Evolutionary conservation across 2,113 vertebrate genomes (phyloP), one percentile per base, ranked within the genome.

Genomic region (Limanda limanda): DNA sequence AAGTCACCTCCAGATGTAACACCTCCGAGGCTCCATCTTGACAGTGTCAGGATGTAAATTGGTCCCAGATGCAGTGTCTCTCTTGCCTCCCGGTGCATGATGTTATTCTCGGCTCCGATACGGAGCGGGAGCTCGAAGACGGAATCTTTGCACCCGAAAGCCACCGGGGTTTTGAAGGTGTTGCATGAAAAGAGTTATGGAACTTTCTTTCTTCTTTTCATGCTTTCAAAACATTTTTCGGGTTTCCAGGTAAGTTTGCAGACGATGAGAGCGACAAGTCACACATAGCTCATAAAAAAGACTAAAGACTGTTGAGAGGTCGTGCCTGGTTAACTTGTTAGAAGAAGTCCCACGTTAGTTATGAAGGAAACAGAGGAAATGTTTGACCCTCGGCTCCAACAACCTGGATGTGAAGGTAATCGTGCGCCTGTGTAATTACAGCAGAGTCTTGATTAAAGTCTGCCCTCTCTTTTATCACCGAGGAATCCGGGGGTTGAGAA

Each of bases 1-100:
- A 65, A 82, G 83, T 88, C 87, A 85, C 82, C 86, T 87, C 73
- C 86, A 89, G 88, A 90, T 91, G 76, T 86, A 84, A 90, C 86
- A 84, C 88, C 85, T 88, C 81, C 18, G 67, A 89, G 80, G 85
- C 79, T 86, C 73, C 82, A 84, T 86, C 88, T 76, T 74, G 84
- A 78, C 77, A 74, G 76, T 77, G 89, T 89, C 86, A 82, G 74
- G 78, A 86, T 90, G 84, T 84, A 89, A 90, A 91, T 85, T 89
- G 87, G 81, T 89, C 88, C 87, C 85, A 14, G 83, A 86, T 86
- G 86, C 75, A 71, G 82, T 71, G 82, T 78, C 83, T 86, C 17
- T 69, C 71, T 78, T 79, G 79, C 83, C 79, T 89, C 62, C 59
- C 54, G 76, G 69, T 66, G 55, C 64, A 52, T 27, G 47, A 52